Evolutionary conservation across 2,113 vertebrate species (phyloP), one percentile per base, ranked within the genome.

Genomic region (Calyptommatus sinebrachiatus): DNA sequence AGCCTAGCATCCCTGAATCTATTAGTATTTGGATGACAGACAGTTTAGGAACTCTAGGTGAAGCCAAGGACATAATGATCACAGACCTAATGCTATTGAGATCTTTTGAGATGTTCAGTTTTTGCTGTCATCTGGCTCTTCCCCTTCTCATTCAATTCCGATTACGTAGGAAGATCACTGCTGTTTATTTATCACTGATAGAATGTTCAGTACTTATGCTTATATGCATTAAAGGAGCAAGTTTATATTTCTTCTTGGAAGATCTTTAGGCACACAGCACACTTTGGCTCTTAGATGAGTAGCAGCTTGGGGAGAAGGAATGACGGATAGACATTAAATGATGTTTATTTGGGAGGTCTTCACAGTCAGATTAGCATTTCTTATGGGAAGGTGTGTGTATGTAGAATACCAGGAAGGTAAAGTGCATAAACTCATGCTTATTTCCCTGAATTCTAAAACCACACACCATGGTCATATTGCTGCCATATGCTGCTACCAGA

Each of bases 401-500:
- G 28, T 63, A 46, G 73, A 71, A 41, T 78, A 89, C 80, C 85
- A 48, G 76, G 62, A 46, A 50, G 87, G 71, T 73, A 41, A 0
- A 61, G 71, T 72, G 81, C 83, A 71, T 89, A 72, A 93, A 79
- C 8, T 70, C 74, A 79, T 76, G 85, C 50, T 79, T 89, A 69
- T 12, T 73, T 3, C 53, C 65, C 26, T 61, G 78, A 60, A 50
- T 80, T 86, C 80, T 78, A 3, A 4, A 81, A 12, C 71, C 82
- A 86, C 78, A 57, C 6, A 45, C 11, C 21, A 21, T 70, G 84
- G n/a, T 86, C 93, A 90, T 60, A 83, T 87, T 89, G 92, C 80
- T 84, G 75, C 93, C 92, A 92, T 79, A 90, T 91, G 90, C 75
- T 77, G 76, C 29, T 88, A 71, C 78, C 85, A 89, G 83, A 88